Conservation (phyloP, 1,140 invertebrate species). For the Bombyx mandarina region DNA sequence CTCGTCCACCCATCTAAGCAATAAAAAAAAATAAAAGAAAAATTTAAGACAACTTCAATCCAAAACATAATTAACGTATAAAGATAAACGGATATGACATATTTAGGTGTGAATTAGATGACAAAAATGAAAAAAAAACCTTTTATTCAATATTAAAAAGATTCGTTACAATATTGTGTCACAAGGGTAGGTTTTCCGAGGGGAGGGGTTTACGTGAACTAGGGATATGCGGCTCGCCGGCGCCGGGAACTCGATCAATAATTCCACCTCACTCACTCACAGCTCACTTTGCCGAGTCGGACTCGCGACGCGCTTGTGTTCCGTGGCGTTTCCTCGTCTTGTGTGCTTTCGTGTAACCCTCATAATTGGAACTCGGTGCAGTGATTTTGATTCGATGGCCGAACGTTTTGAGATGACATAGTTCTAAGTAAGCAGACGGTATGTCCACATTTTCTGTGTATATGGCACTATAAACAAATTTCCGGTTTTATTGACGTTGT, state of each 20-base stretch:
- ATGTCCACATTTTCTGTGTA: conserved; percentile 19
- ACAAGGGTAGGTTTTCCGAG: conserved; percentile 29
- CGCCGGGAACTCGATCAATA: conserved; percentile 63
- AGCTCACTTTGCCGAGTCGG: conserved; percentile 32
- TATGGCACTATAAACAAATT: conserved; percentile 8
- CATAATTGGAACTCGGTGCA: conserved; percentile 27
- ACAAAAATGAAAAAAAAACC: too few species aligned
- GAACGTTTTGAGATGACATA: conserved; percentile 53
- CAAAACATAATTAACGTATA: too few species aligned
- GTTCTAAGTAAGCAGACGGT: conserved; percentile 31
- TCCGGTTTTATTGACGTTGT: conserved; percentile 18
- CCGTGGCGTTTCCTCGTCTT: conserved; percentile 13
- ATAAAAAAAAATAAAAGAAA: too few species aligned
- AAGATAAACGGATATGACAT: too few species aligned
- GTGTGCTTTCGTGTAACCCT: conserved; percentile 25
- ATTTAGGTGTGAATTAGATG: too few species aligned
- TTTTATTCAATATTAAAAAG: too few species aligned
- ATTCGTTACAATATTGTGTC: neutral
- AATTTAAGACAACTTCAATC: too few species aligned
- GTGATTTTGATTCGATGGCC: conserved; percentile 39
- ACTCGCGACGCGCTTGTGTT: conserved; percentile 43
- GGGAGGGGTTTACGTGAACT: conserved; percentile 57
- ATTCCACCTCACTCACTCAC: conserved; percentile 17
- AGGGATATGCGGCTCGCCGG: conserved; percentile 62
- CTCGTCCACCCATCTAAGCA: too few species aligned